Percentiles rank a stretch among this genome's conserved stretches.
Evolutionary conservation across 2,888 invertebrate species (phyloP).

Genomic region (Bombylius discolor): DNA sequence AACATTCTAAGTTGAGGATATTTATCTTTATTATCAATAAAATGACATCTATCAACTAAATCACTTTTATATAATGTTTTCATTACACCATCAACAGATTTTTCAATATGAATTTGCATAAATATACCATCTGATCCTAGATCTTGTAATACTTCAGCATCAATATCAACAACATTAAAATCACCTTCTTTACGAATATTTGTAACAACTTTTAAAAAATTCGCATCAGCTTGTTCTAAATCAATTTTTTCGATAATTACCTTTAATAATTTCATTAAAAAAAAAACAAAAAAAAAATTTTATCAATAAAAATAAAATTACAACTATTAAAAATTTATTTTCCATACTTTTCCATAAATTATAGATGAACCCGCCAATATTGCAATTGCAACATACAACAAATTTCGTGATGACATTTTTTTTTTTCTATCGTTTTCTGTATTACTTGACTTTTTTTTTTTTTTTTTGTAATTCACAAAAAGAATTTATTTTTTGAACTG

Average conservation of each 20-base stretch:
- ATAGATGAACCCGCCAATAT: not conserved
- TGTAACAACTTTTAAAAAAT: slow-evolving; percentile 4
- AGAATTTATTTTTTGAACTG: no score
- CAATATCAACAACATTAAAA: slow-evolving; percentile 7
- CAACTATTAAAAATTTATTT: not conserved
- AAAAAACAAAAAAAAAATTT: not conserved
- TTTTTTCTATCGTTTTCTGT: no score
- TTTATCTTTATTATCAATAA: slow-evolving; percentile 9
- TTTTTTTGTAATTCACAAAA: no score
- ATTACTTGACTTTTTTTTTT: no score
- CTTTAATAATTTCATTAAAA: not conserved
- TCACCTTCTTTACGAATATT: slow-evolving; percentile 6
- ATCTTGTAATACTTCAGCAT: slow-evolving; percentile 8
- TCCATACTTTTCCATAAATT: not conserved
- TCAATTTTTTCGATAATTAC: not conserved
- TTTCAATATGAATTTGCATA: slow-evolving; percentile 9
- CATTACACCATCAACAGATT: not conserved
- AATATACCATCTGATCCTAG: slow-evolving; percentile 4
- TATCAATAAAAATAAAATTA: not conserved
- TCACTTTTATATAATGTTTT: slow-evolving; percentile 8
- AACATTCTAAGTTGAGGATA: slow-evolving; percentile 8
- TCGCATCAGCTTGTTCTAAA: slow-evolving; percentile 7
- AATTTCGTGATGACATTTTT: no score
- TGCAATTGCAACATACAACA: no score
- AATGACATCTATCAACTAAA: slow-evolving; percentile 10